These are phyloP conservation scores for Enteromius trimaculatus DNA, from an alignment of 2,797 vertebrate species.

Conservation along the genomic window DNA sequence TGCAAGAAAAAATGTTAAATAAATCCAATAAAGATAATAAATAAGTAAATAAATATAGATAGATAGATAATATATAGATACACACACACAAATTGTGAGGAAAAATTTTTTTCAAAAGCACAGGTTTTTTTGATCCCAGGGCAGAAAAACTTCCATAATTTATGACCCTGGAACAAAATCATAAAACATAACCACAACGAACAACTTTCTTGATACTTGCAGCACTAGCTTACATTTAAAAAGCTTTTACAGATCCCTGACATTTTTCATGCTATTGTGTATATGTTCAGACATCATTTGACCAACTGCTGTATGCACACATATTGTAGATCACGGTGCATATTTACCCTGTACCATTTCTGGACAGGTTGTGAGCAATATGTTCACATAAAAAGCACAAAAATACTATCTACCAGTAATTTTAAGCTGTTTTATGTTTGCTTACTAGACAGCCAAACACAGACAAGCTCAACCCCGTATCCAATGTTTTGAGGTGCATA, in stretches of 20 bases:
- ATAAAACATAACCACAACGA: background rate
- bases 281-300: background rate
- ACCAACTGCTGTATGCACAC: background rate
- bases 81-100: background rate
- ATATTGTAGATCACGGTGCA: background rate
- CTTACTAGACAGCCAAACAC: background rate
- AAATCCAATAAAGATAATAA: no score
- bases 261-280: background rate
- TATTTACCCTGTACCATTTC: background rate
- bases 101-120: background rate
- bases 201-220: background rate
- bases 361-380: background rate
- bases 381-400: background rate
- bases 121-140: background rate
- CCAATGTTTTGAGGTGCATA: background rate
- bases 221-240: background rate
- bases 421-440: background rate
- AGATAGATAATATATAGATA: no score
- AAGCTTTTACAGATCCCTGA: background rate
- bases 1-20: background rate
- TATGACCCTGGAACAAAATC: background rate
- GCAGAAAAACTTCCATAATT: background rate
- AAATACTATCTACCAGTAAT: background rate
- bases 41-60: no score
- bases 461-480: background rate